These are phyloP conservation scores for Lacerta bilineata DNA, from an alignment of 2,797 vertebrate genomes.

Conservation along the genomic window DNA sequence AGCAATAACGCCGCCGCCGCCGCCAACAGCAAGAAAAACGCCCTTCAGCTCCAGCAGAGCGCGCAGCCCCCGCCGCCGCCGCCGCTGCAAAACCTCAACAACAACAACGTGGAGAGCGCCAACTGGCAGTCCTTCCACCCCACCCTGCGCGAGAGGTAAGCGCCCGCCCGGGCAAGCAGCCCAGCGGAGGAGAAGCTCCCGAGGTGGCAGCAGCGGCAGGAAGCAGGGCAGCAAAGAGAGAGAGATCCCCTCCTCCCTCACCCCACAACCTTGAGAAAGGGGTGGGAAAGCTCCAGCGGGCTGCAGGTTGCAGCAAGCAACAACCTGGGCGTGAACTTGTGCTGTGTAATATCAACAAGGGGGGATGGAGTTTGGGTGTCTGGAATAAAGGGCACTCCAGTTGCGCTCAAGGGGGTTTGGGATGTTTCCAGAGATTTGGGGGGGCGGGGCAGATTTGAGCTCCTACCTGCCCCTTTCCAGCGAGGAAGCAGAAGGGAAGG, in stretches of 20 bases:
- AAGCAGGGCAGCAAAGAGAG: slow-evolving; percentile 18
- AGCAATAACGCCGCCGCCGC: slow-evolving; percentile 80
- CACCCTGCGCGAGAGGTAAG: slow-evolving; percentile 94
- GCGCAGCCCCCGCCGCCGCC: slow-evolving; percentile 77
- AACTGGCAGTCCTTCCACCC: slow-evolving; percentile 93
- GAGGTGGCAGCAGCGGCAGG: background rate
- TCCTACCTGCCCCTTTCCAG: too few species aligned
- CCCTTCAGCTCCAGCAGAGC: slow-evolving; percentile 82
- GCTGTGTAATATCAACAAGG: background rate
- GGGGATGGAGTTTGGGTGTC: background rate
- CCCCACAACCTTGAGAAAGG: background rate
- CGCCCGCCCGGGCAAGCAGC: slow-evolving; percentile 24
- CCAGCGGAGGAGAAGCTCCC: background rate
- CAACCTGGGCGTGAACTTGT: background rate
- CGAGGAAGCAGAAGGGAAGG: background rate
- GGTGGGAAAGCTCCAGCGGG: background rate
- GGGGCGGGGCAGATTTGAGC: background rate
- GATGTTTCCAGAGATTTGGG: background rate
- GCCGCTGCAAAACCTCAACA: slow-evolving; percentile 88
- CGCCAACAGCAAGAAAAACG: slow-evolving; percentile 84
- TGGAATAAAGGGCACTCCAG: background rate
- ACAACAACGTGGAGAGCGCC: slow-evolving; percentile 90
- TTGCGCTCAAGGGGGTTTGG: background rate
- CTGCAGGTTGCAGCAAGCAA: slow-evolving; percentile 18
- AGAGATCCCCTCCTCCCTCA: too few species aligned